Conservation (phyloP, 2,113 vertebrate genomes). For the Rhinopomastus cyanomelas region DNA sequence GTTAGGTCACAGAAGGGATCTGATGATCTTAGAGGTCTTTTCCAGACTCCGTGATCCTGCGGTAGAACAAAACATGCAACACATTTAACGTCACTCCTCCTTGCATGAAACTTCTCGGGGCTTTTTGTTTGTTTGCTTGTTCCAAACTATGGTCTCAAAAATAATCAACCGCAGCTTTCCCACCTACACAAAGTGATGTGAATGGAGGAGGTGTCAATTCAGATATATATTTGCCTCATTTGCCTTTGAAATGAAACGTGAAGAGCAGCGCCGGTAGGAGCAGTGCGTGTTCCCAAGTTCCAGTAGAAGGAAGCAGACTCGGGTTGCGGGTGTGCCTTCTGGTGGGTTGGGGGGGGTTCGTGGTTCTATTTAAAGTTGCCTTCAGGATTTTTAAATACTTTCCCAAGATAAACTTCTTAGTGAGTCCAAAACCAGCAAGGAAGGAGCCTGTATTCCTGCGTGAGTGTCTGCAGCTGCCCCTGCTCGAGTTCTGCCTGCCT, state of each 20-base stretch:
- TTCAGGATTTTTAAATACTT: neutral
- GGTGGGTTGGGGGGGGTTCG: fast-evolving
- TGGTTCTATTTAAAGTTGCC: neutral
- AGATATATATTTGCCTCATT: neutral
- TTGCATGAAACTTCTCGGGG: neutral
- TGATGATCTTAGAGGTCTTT: too few relatives aligned
- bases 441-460: fast-evolving
- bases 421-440: neutral
- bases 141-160: neutral
- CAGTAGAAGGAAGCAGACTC: neutral
- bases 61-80: neutral
- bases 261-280: neutral
- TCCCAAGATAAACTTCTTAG: neutral
- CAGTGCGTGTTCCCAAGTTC: neutral
- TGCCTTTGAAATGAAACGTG: neutral
- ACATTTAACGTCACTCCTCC: neutral
- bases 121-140: neutral
- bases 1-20: too few relatives aligned
- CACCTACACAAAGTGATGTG: neutral
- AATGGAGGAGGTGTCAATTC: neutral
- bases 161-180: neutral
- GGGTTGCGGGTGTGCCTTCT: neutral
- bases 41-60: too few relatives aligned
- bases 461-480: neutral
- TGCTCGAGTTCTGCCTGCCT: fast-evolving